Base-by-base conservation (phyloP, 2,113 vertebrate genomes). In the Corythornis cristatus region DNA sequence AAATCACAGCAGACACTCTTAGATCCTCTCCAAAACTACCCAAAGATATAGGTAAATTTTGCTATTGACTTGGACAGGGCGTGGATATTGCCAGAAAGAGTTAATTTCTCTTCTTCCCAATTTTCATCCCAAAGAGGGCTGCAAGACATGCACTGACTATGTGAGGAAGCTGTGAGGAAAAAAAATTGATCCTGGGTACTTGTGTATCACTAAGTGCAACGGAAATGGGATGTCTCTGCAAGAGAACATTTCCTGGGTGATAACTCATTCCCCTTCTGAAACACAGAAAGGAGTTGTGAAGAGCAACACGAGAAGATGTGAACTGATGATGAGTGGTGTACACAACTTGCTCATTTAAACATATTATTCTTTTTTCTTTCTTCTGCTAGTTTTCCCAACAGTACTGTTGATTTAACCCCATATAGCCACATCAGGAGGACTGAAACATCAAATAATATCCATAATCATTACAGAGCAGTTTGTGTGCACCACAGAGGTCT, bases 361-460 rank as follows among this genome's bases (percentile, higher is more conserved):
- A 70, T 45, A 28, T 17, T 28, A 54, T 28, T 74, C 26, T 82
- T 76, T 75, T 64, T 29, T 43, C 51, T 33, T 67, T 78, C 25
- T 88, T 65, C 68, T 81, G 40, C 60, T 73, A 89, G 37, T 87
- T 88, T 94, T 88, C 67, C 76, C 85, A 82, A 89, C 53, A 64
- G 37, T 45, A 56, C 42, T 80, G 48, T 81, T 87, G 79, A 56
- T 94, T 95, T 96, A 92, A 95, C 88, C 89, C 72, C 12, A 1
- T 43, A 53, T 9, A 58, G 54, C 66, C 28, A 23, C 37, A 72
- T 58, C 50, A 33, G 1, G 56, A 87, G 60, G 31, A 37, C 35
- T 43, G 77, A 85, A 83, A 80, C 51, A 33, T 56, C 64, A 77
- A 51, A 87, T 29, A 45, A 56, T 88, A 81, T 67, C 83, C 48